Conservation (phyloP, 2,888 invertebrate genomes). For the Agrotis puta region DNA sequence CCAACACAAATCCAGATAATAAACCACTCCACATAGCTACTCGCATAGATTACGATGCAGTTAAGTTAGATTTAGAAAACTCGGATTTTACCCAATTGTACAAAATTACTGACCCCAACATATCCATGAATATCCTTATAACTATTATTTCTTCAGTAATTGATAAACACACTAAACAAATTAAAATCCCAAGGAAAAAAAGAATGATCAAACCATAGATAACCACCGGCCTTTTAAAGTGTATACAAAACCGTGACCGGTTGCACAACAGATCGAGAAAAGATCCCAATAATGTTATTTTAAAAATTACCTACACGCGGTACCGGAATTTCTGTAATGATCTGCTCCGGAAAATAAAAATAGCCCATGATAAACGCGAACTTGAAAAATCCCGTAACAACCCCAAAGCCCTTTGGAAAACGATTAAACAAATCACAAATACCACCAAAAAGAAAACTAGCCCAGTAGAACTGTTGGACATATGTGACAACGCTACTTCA, state of each 20-base stretch:
- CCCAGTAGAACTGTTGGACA: background rate
- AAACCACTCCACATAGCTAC: background rate
- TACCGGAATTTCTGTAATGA: background rate
- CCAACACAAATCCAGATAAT: background rate
- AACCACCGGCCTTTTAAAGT: background rate
- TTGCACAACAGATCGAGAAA: background rate
- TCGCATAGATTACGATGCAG: background rate
- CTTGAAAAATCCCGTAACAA: background rate
- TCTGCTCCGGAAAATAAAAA: background rate
- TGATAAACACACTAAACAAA: conserved; percentile 1
- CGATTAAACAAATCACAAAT: background rate
- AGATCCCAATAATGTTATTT: too few species aligned
- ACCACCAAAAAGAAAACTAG: background rate
- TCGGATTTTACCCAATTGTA: background rate
- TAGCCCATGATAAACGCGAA: background rate
- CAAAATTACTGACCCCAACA: background rate
- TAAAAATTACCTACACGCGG: background rate
- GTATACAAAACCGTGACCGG: background rate
- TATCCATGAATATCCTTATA: background rate
- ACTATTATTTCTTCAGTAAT: background rate
- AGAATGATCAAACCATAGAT: background rate
- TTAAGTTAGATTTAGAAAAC: background rate
- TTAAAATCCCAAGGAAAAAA: background rate
- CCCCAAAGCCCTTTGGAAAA: background rate
- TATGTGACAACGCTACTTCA: background rate